Conservation (phyloP, 1,140 invertebrate species). For the Ridgeia piscesae region DNA sequence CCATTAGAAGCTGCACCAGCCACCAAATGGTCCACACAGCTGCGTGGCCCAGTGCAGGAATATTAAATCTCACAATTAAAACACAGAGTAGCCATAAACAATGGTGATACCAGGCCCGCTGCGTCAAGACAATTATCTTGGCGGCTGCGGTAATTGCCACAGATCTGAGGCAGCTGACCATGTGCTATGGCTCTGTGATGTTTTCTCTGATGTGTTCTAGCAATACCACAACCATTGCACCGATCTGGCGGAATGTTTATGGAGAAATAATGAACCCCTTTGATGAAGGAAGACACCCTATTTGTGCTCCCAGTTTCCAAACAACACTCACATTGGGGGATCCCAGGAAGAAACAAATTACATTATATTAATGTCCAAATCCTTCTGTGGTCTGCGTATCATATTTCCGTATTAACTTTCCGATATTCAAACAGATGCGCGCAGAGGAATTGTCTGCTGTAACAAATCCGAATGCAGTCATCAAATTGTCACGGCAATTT, state of each 20-base stretch:
- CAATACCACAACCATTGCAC: not conserved
- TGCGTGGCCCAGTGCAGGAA: not conserved
- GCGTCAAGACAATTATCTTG: not conserved
- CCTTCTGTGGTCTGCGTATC: not conserved
- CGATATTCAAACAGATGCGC: not conserved
- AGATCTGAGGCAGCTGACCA: not conserved
- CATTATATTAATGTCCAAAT: not conserved
- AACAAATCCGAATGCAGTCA: not conserved
- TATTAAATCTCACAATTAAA: constrained; percentile 7
- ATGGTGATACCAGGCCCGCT: not conserved
- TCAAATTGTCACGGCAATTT: not conserved
- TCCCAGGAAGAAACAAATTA: not conserved
- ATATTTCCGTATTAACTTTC: not conserved
- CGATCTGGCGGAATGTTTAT: not conserved
- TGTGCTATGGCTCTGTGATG: not conserved
- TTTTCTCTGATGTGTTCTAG: not conserved
- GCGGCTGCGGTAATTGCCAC: not conserved
- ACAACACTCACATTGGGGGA: not conserved
- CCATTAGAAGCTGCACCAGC: not conserved
- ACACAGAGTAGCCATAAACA: constrained; percentile 5
- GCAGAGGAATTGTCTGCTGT: not conserved
- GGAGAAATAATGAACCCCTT: not conserved
- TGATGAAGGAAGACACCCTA: not conserved
- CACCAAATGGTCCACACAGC: not conserved
- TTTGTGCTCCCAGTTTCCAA: not conserved